A percentile compares a stretch with the other conserved stretches of the same genome.
phyloP scores from a whole-genome alignment of 2,113 vertebrate species.

The Nothoprocta pentlandii region DNA sequence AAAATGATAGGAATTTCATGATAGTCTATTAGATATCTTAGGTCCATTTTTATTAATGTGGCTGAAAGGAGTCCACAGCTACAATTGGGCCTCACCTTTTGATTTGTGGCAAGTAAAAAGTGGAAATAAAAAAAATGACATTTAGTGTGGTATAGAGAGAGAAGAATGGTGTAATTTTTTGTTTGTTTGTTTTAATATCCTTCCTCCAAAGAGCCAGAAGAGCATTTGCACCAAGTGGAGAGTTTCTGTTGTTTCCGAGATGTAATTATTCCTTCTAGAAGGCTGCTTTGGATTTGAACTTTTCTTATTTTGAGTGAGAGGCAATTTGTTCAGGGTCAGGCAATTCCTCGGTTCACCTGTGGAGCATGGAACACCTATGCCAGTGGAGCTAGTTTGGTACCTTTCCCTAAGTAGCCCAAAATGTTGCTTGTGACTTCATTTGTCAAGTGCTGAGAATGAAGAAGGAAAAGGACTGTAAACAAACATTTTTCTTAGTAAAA shows the following conservation, averaged over 20 bases:
- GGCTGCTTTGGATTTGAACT: background rate
- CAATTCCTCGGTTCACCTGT: background rate
- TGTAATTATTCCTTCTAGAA: background rate
- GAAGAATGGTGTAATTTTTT: background rate
- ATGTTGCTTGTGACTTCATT: background rate
- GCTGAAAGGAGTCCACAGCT: background rate
- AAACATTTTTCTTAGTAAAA: background rate
- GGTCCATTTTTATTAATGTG: background rate
- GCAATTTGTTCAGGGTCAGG: background rate
- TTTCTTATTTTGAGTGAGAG: background rate
- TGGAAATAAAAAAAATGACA: slow-evolving; percentile 25
- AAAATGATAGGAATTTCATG: background rate
- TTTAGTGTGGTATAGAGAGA: background rate
- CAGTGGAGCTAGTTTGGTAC: background rate
- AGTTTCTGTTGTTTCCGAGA: background rate
- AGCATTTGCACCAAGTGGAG: background rate
- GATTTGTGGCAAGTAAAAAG: slow-evolving; percentile 4
- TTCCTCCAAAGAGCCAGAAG: background rate
- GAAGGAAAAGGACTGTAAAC: background rate
- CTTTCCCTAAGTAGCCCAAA: background rate
- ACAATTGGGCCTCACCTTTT: slow-evolving; percentile 3
- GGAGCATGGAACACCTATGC: background rate
- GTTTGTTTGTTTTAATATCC: no score
- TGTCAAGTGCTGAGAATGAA: background rate
- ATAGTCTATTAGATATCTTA: background rate